These are phyloP conservation scores for Cancer borealis DNA, from an alignment of 2,888 invertebrate species.

Conservation along the genomic window DNA sequence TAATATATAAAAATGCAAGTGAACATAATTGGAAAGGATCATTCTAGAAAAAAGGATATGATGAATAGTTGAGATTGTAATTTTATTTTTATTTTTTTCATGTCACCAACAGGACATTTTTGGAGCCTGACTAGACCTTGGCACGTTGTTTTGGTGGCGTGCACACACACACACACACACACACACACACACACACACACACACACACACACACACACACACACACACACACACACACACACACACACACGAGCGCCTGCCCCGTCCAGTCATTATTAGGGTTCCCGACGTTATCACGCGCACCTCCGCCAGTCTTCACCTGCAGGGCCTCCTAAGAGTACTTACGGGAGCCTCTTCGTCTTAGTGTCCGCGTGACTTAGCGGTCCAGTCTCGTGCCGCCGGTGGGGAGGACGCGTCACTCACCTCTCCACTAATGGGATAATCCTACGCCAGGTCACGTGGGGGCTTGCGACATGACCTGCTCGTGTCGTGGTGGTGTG, in stretches of 20 bases:
- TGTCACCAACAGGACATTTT: neutral
- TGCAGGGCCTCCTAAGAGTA: neutral
- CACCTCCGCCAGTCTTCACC: neutral
- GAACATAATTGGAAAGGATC: neutral
- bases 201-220: neutral
- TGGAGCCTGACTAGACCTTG: neutral
- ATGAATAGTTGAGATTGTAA: neutral
- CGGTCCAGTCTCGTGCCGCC: too few species aligned
- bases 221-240: neutral
- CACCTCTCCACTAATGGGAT: neutral
- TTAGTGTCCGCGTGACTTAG: neutral
- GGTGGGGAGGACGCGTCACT: too few species aligned
- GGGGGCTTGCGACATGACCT: neutral
- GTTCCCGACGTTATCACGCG: neutral
- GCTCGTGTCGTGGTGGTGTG: neutral
- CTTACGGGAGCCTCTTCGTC: neutral
- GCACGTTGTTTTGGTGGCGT: neutral
- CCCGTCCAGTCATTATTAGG: neutral
- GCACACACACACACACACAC: neutral
- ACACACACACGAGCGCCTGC: neutral
- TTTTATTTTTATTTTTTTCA: neutral
- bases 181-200: neutral
- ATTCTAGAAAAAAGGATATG: neutral
- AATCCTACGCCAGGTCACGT: neutral
- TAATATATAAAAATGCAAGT: neutral